Evolutionary conservation across 2,113 vertebrate species (phyloP).

Genomic region (Micronisus gabar): DNA sequence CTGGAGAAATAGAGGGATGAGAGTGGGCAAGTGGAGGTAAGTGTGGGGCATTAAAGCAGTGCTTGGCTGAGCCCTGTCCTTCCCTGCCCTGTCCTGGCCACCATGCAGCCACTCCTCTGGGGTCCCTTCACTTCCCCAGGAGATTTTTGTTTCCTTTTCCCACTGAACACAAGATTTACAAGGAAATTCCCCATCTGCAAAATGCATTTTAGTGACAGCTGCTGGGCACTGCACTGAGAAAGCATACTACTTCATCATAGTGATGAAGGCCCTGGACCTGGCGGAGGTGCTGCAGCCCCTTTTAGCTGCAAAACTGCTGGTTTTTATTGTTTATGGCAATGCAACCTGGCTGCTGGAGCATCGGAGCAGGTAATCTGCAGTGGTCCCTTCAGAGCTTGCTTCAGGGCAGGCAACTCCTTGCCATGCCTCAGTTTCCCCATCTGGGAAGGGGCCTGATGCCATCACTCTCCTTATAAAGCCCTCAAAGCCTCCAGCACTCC

Average conservation of each 20-base stretch:
- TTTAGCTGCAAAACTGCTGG: neutral
- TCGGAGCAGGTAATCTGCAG: neutral
- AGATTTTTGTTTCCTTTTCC: neutral
- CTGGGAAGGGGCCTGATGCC: neutral
- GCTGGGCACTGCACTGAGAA: fast-evolving
- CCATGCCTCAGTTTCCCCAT: neutral
- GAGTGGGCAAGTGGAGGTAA: neutral
- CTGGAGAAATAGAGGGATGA: neutral
- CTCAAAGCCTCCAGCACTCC: neutral
- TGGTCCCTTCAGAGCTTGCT: neutral
- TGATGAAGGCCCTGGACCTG: neutral
- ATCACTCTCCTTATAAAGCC: neutral
- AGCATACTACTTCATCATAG: fast-evolving
- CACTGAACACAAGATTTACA: neutral
- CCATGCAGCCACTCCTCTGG: neutral
- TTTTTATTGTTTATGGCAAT: neutral
- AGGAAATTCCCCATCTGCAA: neutral
- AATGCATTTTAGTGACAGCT: neutral
- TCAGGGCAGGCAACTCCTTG: neutral
- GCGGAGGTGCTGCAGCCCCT: neutral
- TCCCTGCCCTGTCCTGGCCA: neutral
- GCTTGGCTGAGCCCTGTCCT: neutral
- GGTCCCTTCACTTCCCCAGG: neutral
- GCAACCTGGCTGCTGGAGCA: neutral
- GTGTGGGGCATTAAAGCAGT: neutral